These are phyloP conservation scores for Danio albolineatus DNA, from an alignment of 2,797 vertebrate species.

Conservation along the genomic window DNA sequence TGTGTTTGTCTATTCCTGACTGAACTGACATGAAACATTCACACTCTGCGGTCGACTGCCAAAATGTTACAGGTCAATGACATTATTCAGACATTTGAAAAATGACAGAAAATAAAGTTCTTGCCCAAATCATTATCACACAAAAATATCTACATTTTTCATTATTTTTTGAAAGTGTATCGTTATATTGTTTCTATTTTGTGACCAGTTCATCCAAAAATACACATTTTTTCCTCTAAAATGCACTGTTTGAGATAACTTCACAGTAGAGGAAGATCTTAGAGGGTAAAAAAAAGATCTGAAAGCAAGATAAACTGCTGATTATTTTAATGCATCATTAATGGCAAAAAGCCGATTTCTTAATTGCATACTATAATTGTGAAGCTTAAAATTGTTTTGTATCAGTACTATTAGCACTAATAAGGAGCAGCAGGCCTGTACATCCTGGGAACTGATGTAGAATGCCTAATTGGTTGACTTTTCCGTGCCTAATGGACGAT, in stretches of 20 bases:
- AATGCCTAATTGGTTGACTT: constrained; percentile 88
- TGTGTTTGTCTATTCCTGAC: neutral
- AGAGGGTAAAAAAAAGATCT: constrained; percentile 67
- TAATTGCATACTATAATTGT: constrained; percentile 80
- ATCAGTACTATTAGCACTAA: constrained; percentile 81
- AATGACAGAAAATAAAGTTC: neutral
- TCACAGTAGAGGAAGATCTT: constrained; percentile 74
- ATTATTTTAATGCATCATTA: constrained; percentile 83
- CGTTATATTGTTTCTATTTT: neutral
- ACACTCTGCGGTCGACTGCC: neutral
- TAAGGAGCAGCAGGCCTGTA: constrained; percentile 84
- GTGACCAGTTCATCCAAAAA: neutral
- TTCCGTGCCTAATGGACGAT: constrained; percentile 86
- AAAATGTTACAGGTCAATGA: neutral
- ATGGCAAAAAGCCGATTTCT: constrained; percentile 80
- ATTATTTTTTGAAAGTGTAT: no score
- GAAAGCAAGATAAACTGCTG: constrained; percentile 75
- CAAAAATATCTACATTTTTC: no score
- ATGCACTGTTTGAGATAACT: constrained; percentile 69
- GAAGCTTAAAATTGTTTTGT: constrained; percentile 81
- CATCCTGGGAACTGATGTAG: constrained; percentile 82
- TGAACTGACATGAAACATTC: neutral
- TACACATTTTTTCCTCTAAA: neutral
- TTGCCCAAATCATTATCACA: no score
- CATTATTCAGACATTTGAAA: neutral